Conservation (phyloP, 2,888 invertebrate genomes). For the Labia minor region DNA sequence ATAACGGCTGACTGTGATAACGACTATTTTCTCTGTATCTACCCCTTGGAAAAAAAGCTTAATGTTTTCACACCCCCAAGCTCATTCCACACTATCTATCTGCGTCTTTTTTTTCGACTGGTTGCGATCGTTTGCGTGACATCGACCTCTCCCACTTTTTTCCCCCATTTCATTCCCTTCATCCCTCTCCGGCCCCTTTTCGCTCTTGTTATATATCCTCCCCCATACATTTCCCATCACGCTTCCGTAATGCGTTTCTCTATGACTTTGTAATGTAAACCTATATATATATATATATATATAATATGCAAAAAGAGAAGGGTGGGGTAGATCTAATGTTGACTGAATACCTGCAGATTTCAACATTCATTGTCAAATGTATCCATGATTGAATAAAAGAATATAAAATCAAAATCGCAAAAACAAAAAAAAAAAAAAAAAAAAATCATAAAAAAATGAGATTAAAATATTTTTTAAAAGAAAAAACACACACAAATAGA, state of each 20-base stretch:
- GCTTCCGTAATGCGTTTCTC: constrained; percentile 15
- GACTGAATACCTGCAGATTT: constrained; percentile 13
- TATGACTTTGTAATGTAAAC: constrained; percentile 13
- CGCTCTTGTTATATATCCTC: constrained; percentile 16
- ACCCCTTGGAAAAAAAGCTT: constrained; percentile 16
- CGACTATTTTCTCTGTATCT: constrained; percentile 1
- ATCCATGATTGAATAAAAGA: background rate
- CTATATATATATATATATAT: background rate
- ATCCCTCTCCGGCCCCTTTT: constrained; percentile 21
- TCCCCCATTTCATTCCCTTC: constrained; percentile 19
- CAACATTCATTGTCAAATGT: background rate
- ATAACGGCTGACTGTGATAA: constrained; percentile 13
- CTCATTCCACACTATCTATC: constrained; percentile 18
- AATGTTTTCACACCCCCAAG: constrained; percentile 17
- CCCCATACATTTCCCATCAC: constrained; percentile 20
- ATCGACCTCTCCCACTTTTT: constrained; percentile 18
- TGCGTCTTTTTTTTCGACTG: constrained; percentile 4
- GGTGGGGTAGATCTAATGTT: background rate
- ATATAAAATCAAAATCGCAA: background rate
- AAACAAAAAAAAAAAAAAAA: too few relatives aligned
- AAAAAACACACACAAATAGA: too few relatives aligned
- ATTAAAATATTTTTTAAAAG: too few relatives aligned
- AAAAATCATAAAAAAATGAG: too few relatives aligned
- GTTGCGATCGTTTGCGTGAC: background rate
- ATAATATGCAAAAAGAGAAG: background rate